Evolutionary conservation across 2,113 vertebrate genomes (phyloP), one percentile per base, ranked within the genome.

Genomic region (Marmota monax): DNA sequence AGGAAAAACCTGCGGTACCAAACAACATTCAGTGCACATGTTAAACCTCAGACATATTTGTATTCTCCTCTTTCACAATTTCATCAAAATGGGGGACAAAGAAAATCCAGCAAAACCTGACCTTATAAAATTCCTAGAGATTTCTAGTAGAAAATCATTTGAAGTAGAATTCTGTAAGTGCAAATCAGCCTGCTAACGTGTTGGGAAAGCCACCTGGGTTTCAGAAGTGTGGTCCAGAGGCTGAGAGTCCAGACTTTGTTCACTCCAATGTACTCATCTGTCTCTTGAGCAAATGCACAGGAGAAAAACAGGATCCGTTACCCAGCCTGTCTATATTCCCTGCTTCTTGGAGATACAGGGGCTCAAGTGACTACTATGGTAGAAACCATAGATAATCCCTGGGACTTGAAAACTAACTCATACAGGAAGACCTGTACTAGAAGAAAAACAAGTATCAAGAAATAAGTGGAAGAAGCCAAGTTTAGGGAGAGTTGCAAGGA

Each of bases 21-120:
- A 88, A 91, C 73, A 86, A 79, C 25, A 2, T 48, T 45, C 84
- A 32, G 5, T 32, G 25, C 78, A 17, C 39, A 85, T 95, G 67
- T 70, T 92, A 79, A 96, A 42, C 37, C 45, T 48, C 51, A 76
- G 78, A 95, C 56, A 74, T 32, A 58, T 27, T 34, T 72, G 63
- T 88, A 89, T 58, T 92, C 85, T 20, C 58, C 45, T 94, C 72
- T 88, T 61, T 84, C 53, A 85, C 18, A 92, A 90, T 69, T 78
- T 95, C 58, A 58, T 73, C 39, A 91, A 84, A 94, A 78, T 82
- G 51, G 53, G 20, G 18, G 4, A 39, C 37, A 16, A 90, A 78
- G 42, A 34, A 34, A 65, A 32, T 27, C 61, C 7, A 69, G 70
- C 65, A 32, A 91, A 92, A 90, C 23, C 18, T 86, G 79, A 87